Percentiles rank a stretch among this genome's conserved stretches.
Evolutionary conservation across 2,113 vertebrate species (phyloP).

Genomic region (Bubalus kerabau): DNA sequence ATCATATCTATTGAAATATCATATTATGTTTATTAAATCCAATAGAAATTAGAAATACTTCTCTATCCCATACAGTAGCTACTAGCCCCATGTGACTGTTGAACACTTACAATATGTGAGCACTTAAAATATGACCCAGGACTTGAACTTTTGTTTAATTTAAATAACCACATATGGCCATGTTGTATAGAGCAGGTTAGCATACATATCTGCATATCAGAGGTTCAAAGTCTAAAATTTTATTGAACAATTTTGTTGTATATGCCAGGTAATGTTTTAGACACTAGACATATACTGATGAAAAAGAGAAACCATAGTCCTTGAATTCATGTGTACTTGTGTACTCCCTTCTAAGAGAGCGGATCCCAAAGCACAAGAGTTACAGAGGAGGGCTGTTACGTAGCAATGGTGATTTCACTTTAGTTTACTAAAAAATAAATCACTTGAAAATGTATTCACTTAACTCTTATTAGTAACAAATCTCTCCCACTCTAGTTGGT

Average conservation of each 20-base stretch:
- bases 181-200: not conserved
- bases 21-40: not conserved
- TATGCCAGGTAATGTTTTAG: not conserved
- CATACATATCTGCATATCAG: not conserved
- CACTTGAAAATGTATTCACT: not conserved
- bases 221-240: not conserved
- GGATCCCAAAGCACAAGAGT: not conserved
- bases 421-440: not conserved
- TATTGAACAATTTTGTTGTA: not conserved
- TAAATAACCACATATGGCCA: not conserved
- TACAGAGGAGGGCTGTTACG: not conserved
- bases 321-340: not conserved
- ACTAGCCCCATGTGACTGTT: not conserved
- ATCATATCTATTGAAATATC: not conserved
- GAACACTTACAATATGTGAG: not conserved
- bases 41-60: not conserved
- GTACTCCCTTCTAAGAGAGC: not conserved
- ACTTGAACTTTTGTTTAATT: constrained; percentile 1
- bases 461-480: not conserved
- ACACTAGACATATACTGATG: not conserved
- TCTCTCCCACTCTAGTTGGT: not conserved
- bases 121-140: not conserved
- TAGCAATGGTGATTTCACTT: not conserved
- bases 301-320: not conserved
- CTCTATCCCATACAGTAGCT: not conserved